Conservation (phyloP, 92 coral and sea anemone species). For the Phymanthus crucifer region DNA sequence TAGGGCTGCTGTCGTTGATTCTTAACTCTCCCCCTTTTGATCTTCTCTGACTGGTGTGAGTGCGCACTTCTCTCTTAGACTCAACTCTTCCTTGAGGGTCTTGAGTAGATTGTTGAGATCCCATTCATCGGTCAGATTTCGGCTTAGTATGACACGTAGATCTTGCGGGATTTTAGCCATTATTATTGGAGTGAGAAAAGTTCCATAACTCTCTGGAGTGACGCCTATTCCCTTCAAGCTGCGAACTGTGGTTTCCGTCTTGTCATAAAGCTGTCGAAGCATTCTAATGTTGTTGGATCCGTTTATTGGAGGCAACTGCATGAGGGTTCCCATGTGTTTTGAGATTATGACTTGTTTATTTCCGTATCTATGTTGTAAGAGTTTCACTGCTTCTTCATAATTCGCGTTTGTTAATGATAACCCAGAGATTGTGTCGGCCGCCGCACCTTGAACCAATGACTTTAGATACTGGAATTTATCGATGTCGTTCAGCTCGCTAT, state of each 20-base stretch:
- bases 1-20: neutral
- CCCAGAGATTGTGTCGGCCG: slow-evolving; percentile 10
- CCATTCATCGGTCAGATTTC: slow-evolving; percentile 36
- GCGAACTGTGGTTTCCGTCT: slow-evolving; percentile 15
- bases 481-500: neutral
- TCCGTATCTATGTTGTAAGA: slow-evolving; percentile 13
- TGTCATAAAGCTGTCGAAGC: slow-evolving; percentile 33
- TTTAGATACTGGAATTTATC: too few relatives aligned
- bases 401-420: slow-evolving; percentile 12
- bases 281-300: neutral
- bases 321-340: slow-evolving; percentile 1
- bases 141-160: slow-evolving; percentile 28
- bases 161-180: slow-evolving; percentile 36
- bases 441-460: slow-evolving; percentile 13
- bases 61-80: slow-evolving; percentile 43
- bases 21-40: neutral
- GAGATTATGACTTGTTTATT: slow-evolving; percentile 11
- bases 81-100: slow-evolving; percentile 32
- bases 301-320: slow-evolving; percentile 11
- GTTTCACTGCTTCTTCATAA: slow-evolving; percentile 11
- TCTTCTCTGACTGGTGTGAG: neutral
- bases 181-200: slow-evolving; percentile 37
- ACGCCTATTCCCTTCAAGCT: slow-evolving; percentile 29
- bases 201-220: slow-evolving; percentile 37
- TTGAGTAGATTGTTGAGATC: slow-evolving; percentile 33